phyloP scores from a whole-genome alignment of 2,888 invertebrate species.

The Pterostichus madidus region DNA sequence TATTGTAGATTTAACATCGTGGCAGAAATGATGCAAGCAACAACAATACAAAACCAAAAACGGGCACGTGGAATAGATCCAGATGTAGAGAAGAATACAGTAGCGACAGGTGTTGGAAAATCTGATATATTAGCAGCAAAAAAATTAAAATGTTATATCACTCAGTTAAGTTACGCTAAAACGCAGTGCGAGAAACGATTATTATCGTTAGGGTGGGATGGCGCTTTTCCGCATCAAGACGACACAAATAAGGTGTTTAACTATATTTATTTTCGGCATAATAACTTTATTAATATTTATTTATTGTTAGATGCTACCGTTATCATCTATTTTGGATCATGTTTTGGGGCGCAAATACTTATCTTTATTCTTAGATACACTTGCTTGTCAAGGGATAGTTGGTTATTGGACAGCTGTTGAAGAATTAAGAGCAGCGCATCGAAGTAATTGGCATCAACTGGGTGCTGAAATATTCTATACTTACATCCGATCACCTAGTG shows the following conservation, averaged over 20 bases:
- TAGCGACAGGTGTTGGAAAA: conserved; percentile 82
- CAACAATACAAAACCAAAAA: conserved; percentile 93
- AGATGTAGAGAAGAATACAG: conserved; percentile 80
- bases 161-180: conserved; percentile 89
- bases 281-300: conserved; percentile 19
- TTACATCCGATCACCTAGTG: conserved; percentile 89
- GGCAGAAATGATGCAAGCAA: conserved; percentile 96
- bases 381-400: conserved; percentile 90
- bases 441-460: conserved; percentile 89
- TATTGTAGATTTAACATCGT: conserved; percentile 88
- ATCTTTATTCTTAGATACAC: conserved; percentile 88
- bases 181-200: conserved; percentile 89
- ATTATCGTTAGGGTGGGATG: conserved; percentile 87
- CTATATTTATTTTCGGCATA: background rate
- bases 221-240: conserved; percentile 81
- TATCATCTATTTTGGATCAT: conserved; percentile 87
- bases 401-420: conserved; percentile 94
- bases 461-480: conserved; percentile 96
- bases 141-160: conserved; percentile 91
- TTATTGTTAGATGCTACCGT: conserved; percentile 82
- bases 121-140: conserved; percentile 89
- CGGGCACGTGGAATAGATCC: conserved; percentile 89
- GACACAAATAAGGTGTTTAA: conserved; percentile 72
- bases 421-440: conserved; percentile 87
- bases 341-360: conserved; percentile 90